phyloP scores from a whole-genome alignment of 2,113 vertebrate species.

The Tachysurus fulvidraco region DNA sequence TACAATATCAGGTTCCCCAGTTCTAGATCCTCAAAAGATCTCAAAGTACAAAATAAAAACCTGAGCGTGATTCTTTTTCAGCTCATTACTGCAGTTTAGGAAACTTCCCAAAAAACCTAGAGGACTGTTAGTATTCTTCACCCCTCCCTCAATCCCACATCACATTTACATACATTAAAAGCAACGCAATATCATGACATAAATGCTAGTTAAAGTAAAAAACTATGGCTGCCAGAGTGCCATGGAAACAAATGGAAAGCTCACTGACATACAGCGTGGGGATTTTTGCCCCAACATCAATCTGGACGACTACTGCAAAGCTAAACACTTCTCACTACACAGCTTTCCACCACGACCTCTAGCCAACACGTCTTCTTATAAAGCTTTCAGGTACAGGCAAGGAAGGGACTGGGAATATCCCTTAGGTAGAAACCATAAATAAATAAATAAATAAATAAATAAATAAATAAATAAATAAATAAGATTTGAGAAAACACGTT shows the following conservation, averaged over 20 bases:
- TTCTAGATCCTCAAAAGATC: conserved; percentile 43
- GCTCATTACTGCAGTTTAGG: conserved; percentile 49
- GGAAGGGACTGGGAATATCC: conserved; percentile 32
- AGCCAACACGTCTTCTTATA: conserved; percentile 50
- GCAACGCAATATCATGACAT: conserved; percentile 56
- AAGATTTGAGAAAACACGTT: conserved; percentile 30
- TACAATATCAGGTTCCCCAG: conserved; percentile 34
- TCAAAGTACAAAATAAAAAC: conserved; percentile 45
- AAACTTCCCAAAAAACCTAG: conserved; percentile 49
- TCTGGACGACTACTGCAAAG: conserved; percentile 53
- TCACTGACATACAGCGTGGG: conserved; percentile 42
- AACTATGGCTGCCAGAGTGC: conserved; percentile 1
- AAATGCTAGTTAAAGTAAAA: conserved; percentile 52
- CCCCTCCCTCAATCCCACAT: conserved; percentile 22
- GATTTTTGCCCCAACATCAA: conserved; percentile 41
- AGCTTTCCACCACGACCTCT: conserved; percentile 47
- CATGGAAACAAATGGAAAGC: conserved; percentile 19
- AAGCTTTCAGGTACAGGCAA: conserved; percentile 53
- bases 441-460: not conserved
- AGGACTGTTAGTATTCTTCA: conserved; percentile 39
- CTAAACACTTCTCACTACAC: conserved; percentile 55
- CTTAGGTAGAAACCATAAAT: conserved; percentile 6
- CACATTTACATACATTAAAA: conserved; percentile 57
- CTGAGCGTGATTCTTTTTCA: conserved; percentile 44
- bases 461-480: conserved; percentile 19